Evolutionary conservation across 2,797 vertebrate genomes (phyloP), one percentile per base, ranked within the genome.

Genomic region (Distichodus sexfasciatus): DNA sequence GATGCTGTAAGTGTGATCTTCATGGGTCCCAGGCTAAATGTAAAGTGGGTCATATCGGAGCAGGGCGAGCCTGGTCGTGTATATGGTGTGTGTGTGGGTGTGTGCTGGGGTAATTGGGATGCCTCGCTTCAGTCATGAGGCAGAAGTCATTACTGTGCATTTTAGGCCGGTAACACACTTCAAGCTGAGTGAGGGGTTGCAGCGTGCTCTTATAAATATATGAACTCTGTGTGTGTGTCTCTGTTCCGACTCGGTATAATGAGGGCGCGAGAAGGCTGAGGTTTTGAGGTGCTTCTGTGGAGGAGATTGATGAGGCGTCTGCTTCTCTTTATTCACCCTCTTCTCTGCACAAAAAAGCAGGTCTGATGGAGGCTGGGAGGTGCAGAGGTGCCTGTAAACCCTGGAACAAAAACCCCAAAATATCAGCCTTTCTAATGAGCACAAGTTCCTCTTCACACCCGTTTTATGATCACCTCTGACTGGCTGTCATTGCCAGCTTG

Each of bases 81-180:
- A n/a, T n/a, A n/a, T n/a, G n/a, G n/a, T n/a, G n/a, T n/a, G n/a
- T n/a, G n/a, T n/a, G n/a, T n/a, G n/a, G n/a, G 35, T 51, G 36
- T 41, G 61, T 19, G 35, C 29, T 35, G 51, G 64, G 58, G 55
- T 75, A 78, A 69, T 78, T 69, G 43, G 65, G 60, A 44, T 8
- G 10, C 40, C 58, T 78, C 60, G 71, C 47, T 75, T 53, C 47
- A 61, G 72, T 23, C 17, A 21, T 69, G 38, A 62, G 75, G 47
- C 60, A 69, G 63, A 50, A 72, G 62, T 54, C 62, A 73, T 79
- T 79, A 76, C 38, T 47, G 65, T 55, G 51, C 24, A 53, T 67
- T 74, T 57, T 53, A 58, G 66, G 51, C 31, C 44, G 60, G 21
- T 64, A 15, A 35, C 60, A 38, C 47, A 51, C 48, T 79, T 41